A percentile compares a stretch with the other conserved stretches of the same genome.
Conservation (phyloP, 2,797 vertebrate species). For the Leptodactylus fallax region DNA sequence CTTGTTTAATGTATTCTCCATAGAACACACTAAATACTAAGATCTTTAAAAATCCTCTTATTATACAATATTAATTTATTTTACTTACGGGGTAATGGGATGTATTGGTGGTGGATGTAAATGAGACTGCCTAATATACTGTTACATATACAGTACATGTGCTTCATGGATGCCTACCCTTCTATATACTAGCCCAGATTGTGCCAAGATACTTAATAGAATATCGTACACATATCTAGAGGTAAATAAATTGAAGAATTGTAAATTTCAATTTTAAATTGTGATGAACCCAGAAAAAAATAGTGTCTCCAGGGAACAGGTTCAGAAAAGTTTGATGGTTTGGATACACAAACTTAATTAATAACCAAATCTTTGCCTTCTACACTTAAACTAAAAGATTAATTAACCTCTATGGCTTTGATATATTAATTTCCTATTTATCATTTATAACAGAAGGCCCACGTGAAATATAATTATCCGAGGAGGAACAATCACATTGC, state of each 20-base stretch:
- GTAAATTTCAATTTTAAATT: background rate
- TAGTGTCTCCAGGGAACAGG: background rate
- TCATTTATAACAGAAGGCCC: slow-evolving; percentile 49
- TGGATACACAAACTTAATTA: background rate
- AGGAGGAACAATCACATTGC: slow-evolving; percentile 13
- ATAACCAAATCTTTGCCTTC: slow-evolving; percentile 36
- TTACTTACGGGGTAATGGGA: slow-evolving; percentile 39
- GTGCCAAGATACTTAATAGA: slow-evolving; percentile 58
- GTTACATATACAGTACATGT: slow-evolving; percentile 48
- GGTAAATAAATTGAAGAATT: no score
- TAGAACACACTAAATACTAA: no score
- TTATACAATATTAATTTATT: slow-evolving; percentile 10
- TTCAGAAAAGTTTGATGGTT: background rate
- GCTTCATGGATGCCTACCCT: slow-evolving; percentile 38
- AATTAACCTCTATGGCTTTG: slow-evolving; percentile 55
- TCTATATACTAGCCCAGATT: slow-evolving; percentile 33
- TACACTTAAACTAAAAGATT: slow-evolving; percentile 36
- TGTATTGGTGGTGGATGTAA: no score
- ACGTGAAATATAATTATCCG: slow-evolving; percentile 36
- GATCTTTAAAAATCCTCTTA: background rate
- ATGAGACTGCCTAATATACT: slow-evolving; percentile 46
- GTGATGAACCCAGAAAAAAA: slow-evolving; percentile 6
- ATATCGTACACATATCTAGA: background rate
- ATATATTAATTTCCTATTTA: slow-evolving; percentile 51
- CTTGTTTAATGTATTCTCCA: no score